Percentiles rank a stretch among this genome's conserved stretches.
Evolutionary conservation across 2,113 vertebrate genomes (phyloP).

Genomic region (Fregata magnificens): DNA sequence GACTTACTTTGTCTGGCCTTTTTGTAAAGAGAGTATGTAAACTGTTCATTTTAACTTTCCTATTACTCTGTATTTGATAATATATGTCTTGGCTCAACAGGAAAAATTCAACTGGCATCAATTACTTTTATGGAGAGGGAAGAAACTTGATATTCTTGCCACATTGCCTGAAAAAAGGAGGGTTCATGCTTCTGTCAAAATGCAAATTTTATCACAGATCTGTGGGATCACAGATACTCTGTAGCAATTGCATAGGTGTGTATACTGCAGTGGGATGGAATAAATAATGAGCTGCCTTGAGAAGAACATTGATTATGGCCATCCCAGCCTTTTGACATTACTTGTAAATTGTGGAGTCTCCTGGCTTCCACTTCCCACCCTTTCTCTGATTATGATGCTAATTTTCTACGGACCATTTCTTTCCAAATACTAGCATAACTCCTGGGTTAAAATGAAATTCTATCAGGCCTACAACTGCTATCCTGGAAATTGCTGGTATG

Average conservation of each 20-base stretch:
- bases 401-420: background rate
- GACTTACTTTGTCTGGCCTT: background rate
- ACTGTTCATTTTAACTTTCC: background rate
- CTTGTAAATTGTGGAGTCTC: background rate
- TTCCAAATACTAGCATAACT: background rate
- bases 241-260: background rate
- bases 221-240: background rate
- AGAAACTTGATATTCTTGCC: background rate
- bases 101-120: background rate
- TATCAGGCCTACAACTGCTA: background rate
- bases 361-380: background rate
- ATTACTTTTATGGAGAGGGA: background rate
- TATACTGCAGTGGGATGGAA: background rate
- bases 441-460: background rate
- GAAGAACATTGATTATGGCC: background rate
- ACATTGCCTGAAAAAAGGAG: background rate
- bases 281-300: background rate
- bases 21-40: background rate
- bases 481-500: background rate
- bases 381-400: background rate
- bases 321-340: background rate
- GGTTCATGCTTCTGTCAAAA: background rate
- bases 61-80: background rate
- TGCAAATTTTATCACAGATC: background rate
- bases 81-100: background rate